Evolutionary conservation across 1,140 invertebrate species (phyloP).

Genomic region (Phocides pigmalion): DNA sequence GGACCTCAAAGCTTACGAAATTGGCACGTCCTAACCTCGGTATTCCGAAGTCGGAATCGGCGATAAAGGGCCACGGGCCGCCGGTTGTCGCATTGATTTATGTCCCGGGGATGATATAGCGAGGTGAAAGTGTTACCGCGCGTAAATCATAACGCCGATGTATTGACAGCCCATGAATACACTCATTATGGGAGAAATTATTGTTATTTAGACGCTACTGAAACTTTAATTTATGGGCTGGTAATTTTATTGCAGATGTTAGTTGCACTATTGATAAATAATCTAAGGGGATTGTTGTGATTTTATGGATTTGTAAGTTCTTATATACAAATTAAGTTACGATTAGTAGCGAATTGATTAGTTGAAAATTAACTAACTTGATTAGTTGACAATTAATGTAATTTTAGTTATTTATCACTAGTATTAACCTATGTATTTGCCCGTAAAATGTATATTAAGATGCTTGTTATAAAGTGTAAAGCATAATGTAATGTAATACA

Average conservation of each 20-base stretch:
- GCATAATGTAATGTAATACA: no score
- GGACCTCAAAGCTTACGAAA: conserved; percentile 11
- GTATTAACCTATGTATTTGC: no score
- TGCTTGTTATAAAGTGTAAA: no score
- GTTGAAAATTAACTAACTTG: no score
- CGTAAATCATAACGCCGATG: conserved; percentile 73
- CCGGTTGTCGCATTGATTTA: conserved; percentile 70
- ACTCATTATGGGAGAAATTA: conserved; percentile 64
- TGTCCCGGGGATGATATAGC: conserved; percentile 63
- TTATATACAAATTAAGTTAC: no score
- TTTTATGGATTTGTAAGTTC: background rate
- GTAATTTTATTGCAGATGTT: conserved; percentile 5
- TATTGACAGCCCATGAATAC: conserved; percentile 79
- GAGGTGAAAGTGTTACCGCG: conserved; percentile 71
- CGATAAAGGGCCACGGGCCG: conserved; percentile 55
- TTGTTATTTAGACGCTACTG: conserved; percentile 49
- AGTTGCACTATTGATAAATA: no score
- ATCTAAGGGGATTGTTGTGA: background rate
- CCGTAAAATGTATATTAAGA: no score
- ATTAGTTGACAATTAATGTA: no score
- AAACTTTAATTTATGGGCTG: conserved; percentile 13
- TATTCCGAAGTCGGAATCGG: conserved; percentile 31
- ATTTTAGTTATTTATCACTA: no score
- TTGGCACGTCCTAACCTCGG: conserved; percentile 30
- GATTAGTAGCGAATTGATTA: no score